Percentiles rank a stretch among this genome's conserved stretches.
These are phyloP conservation scores for Stylophora pistillata DNA, from an alignment of 64 coral and sea anemone genomes.

Conservation along the genomic window DNA sequence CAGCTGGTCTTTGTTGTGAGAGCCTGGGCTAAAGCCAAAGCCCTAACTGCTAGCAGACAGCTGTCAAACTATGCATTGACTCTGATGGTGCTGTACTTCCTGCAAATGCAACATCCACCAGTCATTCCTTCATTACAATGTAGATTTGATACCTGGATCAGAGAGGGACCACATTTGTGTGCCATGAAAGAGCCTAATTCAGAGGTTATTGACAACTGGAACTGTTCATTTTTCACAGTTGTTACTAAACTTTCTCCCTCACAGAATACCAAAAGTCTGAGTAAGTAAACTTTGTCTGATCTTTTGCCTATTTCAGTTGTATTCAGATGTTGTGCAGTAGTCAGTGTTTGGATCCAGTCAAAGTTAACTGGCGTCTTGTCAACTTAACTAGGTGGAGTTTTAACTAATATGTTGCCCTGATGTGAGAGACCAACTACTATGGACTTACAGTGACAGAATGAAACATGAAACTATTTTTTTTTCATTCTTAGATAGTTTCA, in stretches of 20 bases:
- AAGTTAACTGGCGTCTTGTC: too few species aligned
- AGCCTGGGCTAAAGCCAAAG: conserved; percentile 86
- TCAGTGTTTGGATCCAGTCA: too few species aligned
- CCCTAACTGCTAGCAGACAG: conserved; percentile 55
- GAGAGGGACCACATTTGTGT: neutral
- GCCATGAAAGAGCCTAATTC: neutral
- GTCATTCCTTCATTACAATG: conserved; percentile 83
- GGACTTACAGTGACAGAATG: too few species aligned
- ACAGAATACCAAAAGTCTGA: conserved; percentile 45
- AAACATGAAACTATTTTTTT: too few species aligned
- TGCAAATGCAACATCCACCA: conserved; percentile 72
- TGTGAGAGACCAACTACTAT: too few species aligned
- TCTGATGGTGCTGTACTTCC: conserved; percentile 83
- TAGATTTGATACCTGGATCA: conserved; percentile 28
- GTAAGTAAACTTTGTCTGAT: conserved; percentile 33
- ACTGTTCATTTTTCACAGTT: conserved; percentile 81
- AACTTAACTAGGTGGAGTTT: too few species aligned
- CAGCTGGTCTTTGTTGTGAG: conserved; percentile 73
- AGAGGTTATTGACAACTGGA: conserved; percentile 70
- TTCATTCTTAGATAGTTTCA: too few species aligned
- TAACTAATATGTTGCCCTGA: too few species aligned
- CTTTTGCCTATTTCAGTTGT: neutral
- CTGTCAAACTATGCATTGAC: conserved; percentile 89
- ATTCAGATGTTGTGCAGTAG: too few species aligned
- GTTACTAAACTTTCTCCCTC: conserved; percentile 41